phyloP scores from a whole-genome alignment of 1,140 invertebrate genomes.

The Phthorimaea operculella region DNA sequence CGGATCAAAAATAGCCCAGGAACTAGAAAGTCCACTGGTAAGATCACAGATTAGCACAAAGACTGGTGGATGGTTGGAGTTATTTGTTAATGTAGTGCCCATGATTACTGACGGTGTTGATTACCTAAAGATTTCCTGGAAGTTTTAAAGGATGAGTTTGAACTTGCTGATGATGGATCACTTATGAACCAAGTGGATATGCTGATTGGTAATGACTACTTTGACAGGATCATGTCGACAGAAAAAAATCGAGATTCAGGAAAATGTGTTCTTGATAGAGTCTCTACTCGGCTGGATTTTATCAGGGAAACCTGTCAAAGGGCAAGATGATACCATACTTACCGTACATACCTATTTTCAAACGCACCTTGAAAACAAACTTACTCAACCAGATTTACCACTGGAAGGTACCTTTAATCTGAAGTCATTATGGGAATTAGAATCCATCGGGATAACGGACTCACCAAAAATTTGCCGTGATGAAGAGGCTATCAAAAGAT shows the following conservation, averaged over 20 bases:
- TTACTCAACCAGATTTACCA: slow-evolving; percentile 16
- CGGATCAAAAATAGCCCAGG: background rate
- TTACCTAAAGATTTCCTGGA: background rate
- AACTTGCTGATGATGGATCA: slow-evolving; percentile 5
- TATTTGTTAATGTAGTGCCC: slow-evolving; percentile 6
- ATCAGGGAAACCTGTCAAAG: background rate
- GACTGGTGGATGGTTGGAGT: background rate
- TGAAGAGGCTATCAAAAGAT: slow-evolving; percentile 21
- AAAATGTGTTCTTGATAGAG: background rate
- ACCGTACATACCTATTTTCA: slow-evolving; percentile 19
- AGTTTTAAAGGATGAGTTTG: background rate
- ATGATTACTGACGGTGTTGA: background rate
- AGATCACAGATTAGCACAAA: background rate
- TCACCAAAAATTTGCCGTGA: slow-evolving; percentile 17
- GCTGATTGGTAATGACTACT: slow-evolving; percentile 4
- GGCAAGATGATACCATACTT: background rate
- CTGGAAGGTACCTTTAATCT: slow-evolving; percentile 12
- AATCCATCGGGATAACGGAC: slow-evolving; percentile 27
- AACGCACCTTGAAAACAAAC: slow-evolving; percentile 9
- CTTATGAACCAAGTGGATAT: background rate
- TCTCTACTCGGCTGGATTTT: background rate
- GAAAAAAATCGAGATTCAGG: background rate
- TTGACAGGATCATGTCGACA: background rate
- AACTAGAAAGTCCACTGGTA: slow-evolving; percentile 2
- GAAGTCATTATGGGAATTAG: too few species aligned